Conservation (phyloP, 2,888 invertebrate species). For the Melieria crassipennis region DNA sequence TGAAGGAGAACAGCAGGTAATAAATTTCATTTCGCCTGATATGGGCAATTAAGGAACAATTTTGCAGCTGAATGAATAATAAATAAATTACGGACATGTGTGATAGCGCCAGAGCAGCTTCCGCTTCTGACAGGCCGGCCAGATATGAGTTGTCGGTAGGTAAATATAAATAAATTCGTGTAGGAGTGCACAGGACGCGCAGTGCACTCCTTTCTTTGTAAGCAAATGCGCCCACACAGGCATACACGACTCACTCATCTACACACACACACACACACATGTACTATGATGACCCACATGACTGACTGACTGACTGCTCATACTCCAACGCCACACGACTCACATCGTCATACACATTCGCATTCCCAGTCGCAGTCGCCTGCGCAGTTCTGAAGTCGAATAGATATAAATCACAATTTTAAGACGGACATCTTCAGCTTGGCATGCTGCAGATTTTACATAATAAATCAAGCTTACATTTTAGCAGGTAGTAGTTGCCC, state of each 20-base stretch:
- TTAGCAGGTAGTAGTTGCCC: conserved; percentile 13
- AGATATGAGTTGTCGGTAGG: no score
- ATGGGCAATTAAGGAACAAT: conserved; percentile 64
- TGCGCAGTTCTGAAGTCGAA: conserved; percentile 10
- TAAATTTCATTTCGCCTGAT: conserved; percentile 62
- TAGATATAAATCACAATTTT: conserved; percentile 22
- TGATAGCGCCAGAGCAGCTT: no score
- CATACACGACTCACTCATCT: no score
- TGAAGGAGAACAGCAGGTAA: conserved; percentile 53
- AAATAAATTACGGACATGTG: conserved; percentile 49
- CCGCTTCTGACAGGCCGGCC: no score
- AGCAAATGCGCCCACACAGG: background rate
- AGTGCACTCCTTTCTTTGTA: background rate
- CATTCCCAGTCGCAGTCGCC: no score
- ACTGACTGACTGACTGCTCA: no score
- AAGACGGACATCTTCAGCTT: conserved; percentile 1
- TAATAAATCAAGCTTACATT: conserved; percentile 55
- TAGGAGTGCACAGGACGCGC: background rate
- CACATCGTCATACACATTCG: no score
- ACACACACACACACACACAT: conserved; percentile 10
- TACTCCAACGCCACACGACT: no score
- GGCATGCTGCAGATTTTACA: conserved; percentile 52
- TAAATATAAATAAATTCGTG: background rate
- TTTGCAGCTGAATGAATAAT: conserved; percentile 64
- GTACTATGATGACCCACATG: background rate